Conservation (phyloP, 1,140 invertebrate species). For the Brachionus rotundiformis region DNA sequence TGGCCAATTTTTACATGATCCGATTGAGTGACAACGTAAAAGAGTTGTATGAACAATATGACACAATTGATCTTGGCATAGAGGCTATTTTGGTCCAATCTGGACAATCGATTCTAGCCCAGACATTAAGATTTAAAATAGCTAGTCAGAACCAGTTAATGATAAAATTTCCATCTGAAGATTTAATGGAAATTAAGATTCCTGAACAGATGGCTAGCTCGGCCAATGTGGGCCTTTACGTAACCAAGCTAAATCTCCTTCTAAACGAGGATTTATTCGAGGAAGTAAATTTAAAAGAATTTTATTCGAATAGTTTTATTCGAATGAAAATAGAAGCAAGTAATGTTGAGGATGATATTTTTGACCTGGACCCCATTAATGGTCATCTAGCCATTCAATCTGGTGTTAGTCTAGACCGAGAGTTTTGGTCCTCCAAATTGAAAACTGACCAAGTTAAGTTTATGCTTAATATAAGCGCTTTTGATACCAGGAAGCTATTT, state of each 20-base stretch:
- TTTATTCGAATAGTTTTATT: slow-evolving; percentile 8
- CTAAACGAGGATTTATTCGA: neutral
- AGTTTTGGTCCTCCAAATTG: neutral
- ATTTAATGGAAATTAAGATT: neutral
- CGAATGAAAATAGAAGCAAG: neutral
- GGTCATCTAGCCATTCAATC: neutral
- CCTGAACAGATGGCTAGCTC: neutral
- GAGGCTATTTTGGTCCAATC: neutral
- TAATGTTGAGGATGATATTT: neutral
- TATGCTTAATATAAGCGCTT: neutral
- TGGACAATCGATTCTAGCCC: neutral
- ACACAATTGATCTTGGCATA: neutral
- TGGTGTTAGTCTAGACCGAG: slow-evolving; percentile 14
- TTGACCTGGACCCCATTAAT: neutral
- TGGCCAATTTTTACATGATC: slow-evolving; percentile 50
- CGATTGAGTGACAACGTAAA: neutral
- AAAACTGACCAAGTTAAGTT: neutral
- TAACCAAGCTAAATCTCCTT: neutral
- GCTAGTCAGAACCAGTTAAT: neutral
- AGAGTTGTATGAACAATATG: neutral
- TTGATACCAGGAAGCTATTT: slow-evolving; percentile 27
- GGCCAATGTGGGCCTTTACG: neutral
- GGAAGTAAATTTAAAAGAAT: neutral
- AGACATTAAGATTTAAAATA: slow-evolving; percentile 4
- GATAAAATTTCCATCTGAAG: neutral